Evolutionary conservation across 1,140 invertebrate genomes (phyloP).

Genomic region (Lethocerus indicus): DNA sequence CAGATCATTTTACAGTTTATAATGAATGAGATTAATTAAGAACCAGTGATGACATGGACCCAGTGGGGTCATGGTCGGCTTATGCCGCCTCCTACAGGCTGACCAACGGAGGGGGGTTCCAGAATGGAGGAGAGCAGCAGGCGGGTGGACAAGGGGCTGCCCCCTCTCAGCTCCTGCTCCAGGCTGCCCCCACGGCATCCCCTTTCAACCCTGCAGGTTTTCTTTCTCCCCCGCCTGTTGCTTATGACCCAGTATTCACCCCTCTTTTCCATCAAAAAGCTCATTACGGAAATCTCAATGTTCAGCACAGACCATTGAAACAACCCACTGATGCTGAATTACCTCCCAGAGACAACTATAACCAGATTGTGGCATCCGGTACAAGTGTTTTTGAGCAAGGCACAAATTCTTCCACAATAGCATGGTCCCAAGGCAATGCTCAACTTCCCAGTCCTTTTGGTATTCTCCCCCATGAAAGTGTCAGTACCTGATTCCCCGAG

Average conservation of each 20-base stretch:
- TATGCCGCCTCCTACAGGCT: slow-evolving; percentile 45
- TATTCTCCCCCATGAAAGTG: slow-evolving; percentile 56
- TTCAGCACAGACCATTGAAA: slow-evolving; percentile 31
- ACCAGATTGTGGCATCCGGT: slow-evolving; percentile 31
- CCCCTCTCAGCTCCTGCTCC: slow-evolving; percentile 38
- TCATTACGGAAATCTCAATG: slow-evolving; percentile 24
- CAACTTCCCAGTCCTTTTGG: slow-evolving; percentile 53
- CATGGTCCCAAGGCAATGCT: slow-evolving; percentile 38
- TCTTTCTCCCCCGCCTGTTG: slow-evolving; percentile 40
- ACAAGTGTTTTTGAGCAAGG: slow-evolving; percentile 42
- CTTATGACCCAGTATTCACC: slow-evolving; percentile 51
- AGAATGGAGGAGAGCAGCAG: slow-evolving; percentile 36
- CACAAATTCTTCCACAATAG: slow-evolving; percentile 31
- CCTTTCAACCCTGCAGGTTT: slow-evolving; percentile 50
- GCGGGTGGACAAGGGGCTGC: slow-evolving; percentile 29
- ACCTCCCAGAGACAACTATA: too few species aligned
- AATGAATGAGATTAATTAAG: too few species aligned
- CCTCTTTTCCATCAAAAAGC: slow-evolving; percentile 48
- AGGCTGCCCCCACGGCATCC: slow-evolving; percentile 29
- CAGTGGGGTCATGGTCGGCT: slow-evolving; percentile 52
- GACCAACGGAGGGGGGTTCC: slow-evolving; percentile 38
- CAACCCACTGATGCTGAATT: slow-evolving; percentile 31
- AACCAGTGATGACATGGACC: slow-evolving; percentile 38
- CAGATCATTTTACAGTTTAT: too few species aligned
- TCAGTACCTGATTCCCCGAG: slow-evolving; percentile 18